Base-by-base conservation (phyloP, 2,888 invertebrate species). In the Drosophila nr. medialis region DNA sequence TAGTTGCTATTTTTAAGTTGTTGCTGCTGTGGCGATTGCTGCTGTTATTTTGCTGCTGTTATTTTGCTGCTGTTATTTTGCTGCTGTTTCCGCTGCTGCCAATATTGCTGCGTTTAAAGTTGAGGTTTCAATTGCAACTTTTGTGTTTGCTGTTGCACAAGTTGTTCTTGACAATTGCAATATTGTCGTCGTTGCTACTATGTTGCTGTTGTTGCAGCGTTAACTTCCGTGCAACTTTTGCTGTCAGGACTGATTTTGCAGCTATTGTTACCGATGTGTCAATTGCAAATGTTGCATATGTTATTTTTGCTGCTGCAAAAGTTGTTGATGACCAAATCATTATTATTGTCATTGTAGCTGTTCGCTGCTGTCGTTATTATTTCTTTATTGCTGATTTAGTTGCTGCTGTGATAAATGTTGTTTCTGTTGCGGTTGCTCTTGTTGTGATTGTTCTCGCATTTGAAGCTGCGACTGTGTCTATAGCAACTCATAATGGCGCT, bases 361-460 rank as follows among this genome's bases (percentile, higher is more conserved):
- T 8, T 38, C 8, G 10, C 10, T 13, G 21, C 5, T 11, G 11
- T 21, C 5, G 21, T 15, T 24, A 4, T 45, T 7, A 21, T 21
- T 42, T 2, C 21, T 21, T 21, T 21, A 8, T 1, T n/a, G 2
- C 4, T 29, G 13, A 30, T 32, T 45, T 18, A 32, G 34, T 15
- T 64, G 61, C 18, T 62, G 62, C n/a, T 45, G 21, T 15, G 21
- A 45, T 24, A 45, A 45, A 15, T 45, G 45, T 45, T 15, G 45
- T 4, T 24, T 45, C 24, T 8, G 24, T 8, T 21, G 45, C 45
- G 7, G 13, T 7, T 36, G 36, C 18, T 51, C 24, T 40, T 11
- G 34, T 21, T 11, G 15, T 7, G 15, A 2, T 15, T 10, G n/a
- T 15, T 36, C 3, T 60, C 7, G n/a, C 11, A 34, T 5, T 48